Conservation (phyloP, 2,888 invertebrate species). For the Pharmacophagus antenor region DNA sequence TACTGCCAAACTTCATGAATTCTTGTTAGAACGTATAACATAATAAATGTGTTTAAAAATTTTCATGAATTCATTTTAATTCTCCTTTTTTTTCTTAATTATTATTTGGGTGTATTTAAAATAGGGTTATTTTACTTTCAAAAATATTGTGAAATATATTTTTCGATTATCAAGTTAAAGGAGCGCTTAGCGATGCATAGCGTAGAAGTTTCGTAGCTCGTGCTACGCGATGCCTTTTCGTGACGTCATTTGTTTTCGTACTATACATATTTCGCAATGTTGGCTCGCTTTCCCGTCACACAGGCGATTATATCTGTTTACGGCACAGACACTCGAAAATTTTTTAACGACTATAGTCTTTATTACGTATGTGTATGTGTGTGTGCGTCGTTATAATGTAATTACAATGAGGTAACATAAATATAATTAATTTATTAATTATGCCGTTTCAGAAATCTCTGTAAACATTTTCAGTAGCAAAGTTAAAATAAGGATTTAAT, state of each 20-base stretch:
- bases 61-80: slow-evolving; percentile 17
- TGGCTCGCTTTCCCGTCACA: slow-evolving; percentile 31
- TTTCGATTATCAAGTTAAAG: slow-evolving; percentile 4
- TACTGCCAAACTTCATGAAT: slow-evolving; percentile 19
- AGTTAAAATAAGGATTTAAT: neutral
- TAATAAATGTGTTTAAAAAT: slow-evolving; percentile 29
- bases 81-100: slow-evolving; percentile 1
- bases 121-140: neutral
- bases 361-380: slow-evolving; percentile 9
- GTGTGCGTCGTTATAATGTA: slow-evolving; percentile 20
- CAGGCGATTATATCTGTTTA: slow-evolving; percentile 29
- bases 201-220: slow-evolving; percentile 46
- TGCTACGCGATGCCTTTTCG: slow-evolving; percentile 42
- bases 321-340: slow-evolving; percentile 29
- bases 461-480: neutral
- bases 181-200: slow-evolving; percentile 32
- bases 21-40: slow-evolving; percentile 23
- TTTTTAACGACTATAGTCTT: slow-evolving; percentile 13
- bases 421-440: too few species aligned
- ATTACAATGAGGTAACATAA: too few species aligned
- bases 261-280: slow-evolving; percentile 42
- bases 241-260: slow-evolving; percentile 47
- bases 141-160: slow-evolving; percentile 17
- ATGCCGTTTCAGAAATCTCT: neutral
- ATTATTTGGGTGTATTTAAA: neutral